These are phyloP conservation scores for Amblyteles armatorius DNA, from an alignment of 2,888 invertebrate species.

Conservation along the genomic window DNA sequence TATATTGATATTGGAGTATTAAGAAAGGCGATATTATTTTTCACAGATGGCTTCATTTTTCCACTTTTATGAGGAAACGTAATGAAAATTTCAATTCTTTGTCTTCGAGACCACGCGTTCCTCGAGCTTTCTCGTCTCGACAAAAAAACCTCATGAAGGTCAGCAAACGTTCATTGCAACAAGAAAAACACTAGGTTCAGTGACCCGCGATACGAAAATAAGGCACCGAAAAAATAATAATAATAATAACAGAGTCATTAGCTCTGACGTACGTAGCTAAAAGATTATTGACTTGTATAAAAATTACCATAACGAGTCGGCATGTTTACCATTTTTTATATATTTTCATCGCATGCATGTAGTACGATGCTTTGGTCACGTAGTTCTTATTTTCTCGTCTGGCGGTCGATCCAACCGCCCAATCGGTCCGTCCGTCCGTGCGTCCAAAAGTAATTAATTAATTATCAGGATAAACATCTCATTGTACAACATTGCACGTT, in stretches of 20 bases:
- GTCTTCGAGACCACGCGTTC: neutral
- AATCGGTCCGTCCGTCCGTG: neutral
- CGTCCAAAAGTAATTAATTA: neutral
- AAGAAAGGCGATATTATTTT: too few species aligned
- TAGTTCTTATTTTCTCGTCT: conserved; percentile 8
- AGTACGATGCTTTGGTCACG: neutral
- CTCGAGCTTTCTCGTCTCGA: neutral
- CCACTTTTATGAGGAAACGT: neutral
- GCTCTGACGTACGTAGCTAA: neutral
- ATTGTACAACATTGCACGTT: neutral
- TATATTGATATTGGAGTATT: too few species aligned
- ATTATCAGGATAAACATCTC: neutral
- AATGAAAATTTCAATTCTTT: neutral
- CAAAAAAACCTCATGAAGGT: neutral
- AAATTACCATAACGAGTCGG: neutral
- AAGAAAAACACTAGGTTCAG: neutral
- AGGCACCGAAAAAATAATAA: neutral
- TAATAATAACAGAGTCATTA: neutral
- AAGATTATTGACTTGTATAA: neutral
- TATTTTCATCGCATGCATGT: neutral
- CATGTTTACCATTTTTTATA: neutral
- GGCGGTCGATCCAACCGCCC: too few species aligned
- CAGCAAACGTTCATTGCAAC: neutral
- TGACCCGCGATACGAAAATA: neutral
- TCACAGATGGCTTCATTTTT: too few species aligned